Evolutionary conservation across 2,888 invertebrate species (phyloP).

Genomic region (Phyto melanocephala): DNA sequence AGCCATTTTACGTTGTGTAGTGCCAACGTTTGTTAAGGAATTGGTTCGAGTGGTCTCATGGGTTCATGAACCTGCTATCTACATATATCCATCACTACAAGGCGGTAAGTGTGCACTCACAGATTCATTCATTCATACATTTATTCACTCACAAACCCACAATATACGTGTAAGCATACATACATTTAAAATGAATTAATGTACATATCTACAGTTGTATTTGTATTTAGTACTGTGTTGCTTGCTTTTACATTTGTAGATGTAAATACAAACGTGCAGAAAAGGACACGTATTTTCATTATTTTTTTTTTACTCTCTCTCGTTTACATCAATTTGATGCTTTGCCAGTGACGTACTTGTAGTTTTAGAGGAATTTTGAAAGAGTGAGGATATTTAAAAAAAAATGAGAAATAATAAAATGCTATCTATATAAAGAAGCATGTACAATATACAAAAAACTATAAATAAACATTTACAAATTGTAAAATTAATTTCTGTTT

Average conservation of each 20-base stretch:
- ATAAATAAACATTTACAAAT: not conserved
- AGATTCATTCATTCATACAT: slow-evolving; percentile 64
- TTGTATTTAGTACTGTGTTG: not conserved
- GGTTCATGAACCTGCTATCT: slow-evolving; percentile 87
- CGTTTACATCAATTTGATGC: slow-evolving; percentile 1
- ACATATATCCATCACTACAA: slow-evolving; percentile 86
- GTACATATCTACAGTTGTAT: not conserved
- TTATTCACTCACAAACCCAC: slow-evolving; percentile 42
- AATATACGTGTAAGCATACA: slow-evolving; percentile 3
- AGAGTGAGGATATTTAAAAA: not conserved
- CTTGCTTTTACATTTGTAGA: slow-evolving; percentile 64
- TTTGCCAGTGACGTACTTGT: slow-evolving; percentile 15
- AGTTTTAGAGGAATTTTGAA: not conserved
- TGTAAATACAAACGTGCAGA: slow-evolving; percentile 13
- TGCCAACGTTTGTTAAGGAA: slow-evolving; percentile 87
- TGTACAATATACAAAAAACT: too few relatives aligned
- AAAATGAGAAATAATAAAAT: slow-evolving; percentile 32
- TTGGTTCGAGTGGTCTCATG: slow-evolving; percentile 87
- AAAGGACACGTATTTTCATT: slow-evolving; percentile 39
- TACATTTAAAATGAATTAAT: slow-evolving; percentile 47
- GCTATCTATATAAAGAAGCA: not conserved
- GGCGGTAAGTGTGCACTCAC: slow-evolving; percentile 82
- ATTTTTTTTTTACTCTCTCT: slow-evolving; percentile 8
- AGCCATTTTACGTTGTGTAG: slow-evolving; percentile 85
- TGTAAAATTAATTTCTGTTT: slow-evolving; percentile 17